Evolutionary conservation across 2,113 vertebrate species (phyloP).

Genomic region (Bubalus kerabau): DNA sequence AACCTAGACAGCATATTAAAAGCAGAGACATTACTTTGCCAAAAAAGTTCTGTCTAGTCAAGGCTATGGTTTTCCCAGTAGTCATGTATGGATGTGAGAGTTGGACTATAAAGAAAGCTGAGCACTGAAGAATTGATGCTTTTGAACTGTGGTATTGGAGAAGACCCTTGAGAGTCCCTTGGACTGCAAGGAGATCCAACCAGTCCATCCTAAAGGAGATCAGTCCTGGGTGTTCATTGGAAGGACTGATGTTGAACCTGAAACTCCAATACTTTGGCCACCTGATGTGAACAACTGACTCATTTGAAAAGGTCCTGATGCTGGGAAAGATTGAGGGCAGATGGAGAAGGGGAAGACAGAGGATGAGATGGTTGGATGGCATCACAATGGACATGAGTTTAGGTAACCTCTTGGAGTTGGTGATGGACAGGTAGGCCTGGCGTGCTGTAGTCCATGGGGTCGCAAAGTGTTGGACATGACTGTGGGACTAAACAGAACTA

Average conservation of each 20-base stretch:
- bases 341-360: background rate
- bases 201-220: background rate
- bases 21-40: background rate
- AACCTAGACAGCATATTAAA: background rate
- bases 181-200: background rate
- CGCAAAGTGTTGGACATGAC: rapidly evolving
- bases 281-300: background rate
- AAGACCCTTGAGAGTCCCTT: background rate
- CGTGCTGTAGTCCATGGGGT: rapidly evolving
- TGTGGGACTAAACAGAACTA: background rate
- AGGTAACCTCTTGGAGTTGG: background rate
- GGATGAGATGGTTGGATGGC: background rate
- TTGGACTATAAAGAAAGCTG: background rate
- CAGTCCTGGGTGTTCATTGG: background rate
- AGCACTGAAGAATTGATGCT: background rate
- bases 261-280: background rate
- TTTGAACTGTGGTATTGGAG: background rate
- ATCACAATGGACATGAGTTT: background rate
- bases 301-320: background rate
- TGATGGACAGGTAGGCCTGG: background rate
- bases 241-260: background rate
- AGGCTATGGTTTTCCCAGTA: background rate
- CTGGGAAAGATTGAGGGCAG: background rate
- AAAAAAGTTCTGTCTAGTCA: background rate
- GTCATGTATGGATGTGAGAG: background rate